phyloP scores from a whole-genome alignment of 2,113 vertebrate genomes.

The Oryzias melastigma region DNA sequence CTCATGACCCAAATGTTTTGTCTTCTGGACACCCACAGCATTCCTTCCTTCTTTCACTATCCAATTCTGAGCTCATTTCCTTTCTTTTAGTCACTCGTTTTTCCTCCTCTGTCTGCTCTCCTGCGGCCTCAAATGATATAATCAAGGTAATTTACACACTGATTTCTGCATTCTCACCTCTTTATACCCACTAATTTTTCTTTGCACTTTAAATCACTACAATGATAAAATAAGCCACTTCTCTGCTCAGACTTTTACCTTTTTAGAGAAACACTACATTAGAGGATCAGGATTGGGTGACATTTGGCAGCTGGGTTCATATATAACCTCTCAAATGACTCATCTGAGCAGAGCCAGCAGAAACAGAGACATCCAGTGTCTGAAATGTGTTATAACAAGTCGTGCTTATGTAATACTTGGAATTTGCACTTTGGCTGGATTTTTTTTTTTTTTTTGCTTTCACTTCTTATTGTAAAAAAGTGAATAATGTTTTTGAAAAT shows the following conservation, averaged over 20 bases:
- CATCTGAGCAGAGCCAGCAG: constrained; percentile 29
- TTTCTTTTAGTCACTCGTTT: constrained; percentile 19
- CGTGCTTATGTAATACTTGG: constrained; percentile 63
- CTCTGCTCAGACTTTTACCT: neutral
- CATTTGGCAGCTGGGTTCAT: constrained; percentile 34
- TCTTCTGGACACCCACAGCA: constrained; percentile 8
- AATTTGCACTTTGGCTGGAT: constrained; percentile 39
- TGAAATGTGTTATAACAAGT: constrained; percentile 14
- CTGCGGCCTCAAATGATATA: constrained; percentile 15
- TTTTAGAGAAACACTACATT: constrained; percentile 17
- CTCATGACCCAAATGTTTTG: constrained; percentile 43
- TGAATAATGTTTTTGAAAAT: constrained; percentile 1
- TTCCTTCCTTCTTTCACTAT: constrained; percentile 20
- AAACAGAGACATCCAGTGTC: constrained; percentile 65
- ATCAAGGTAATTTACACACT: neutral
- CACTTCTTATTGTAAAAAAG: constrained; percentile 12
- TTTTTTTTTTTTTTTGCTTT: constrained; percentile 33
- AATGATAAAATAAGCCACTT: too few species aligned
- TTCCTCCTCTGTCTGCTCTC: constrained; percentile 7
- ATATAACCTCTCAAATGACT: constrained; percentile 50
- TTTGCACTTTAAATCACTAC: too few species aligned
- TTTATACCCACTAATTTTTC: too few species aligned
- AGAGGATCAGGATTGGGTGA: constrained; percentile 37
- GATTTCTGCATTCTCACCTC: too few species aligned
- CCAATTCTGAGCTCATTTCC: constrained; percentile 26